Evolutionary conservation across 2,113 vertebrate genomes (phyloP), one percentile per base, ranked within the genome.

Genomic region (Sialia sialis): DNA sequence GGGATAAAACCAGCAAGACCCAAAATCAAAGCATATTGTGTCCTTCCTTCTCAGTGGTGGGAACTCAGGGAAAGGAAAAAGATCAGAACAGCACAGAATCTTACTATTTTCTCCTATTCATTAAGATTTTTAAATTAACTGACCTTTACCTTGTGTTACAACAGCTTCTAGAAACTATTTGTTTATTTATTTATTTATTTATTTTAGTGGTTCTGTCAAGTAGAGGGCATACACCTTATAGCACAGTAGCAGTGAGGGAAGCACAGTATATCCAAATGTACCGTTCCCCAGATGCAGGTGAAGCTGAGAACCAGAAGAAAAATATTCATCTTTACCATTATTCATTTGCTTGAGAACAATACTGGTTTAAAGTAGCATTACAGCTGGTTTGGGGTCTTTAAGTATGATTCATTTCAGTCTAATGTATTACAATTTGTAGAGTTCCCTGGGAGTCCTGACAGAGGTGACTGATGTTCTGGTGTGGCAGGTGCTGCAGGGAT

Each of bases 1-100:
- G 26, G 49, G 69, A 91, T 87, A 95, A 94, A 95, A 60, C 10
- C 66, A 94, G 81, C 67, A 92, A 82, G 84, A 82, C 32, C 15
- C 56, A 89, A 73, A 87, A 87, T 72, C 54, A 41, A 54, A 86
- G 48, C 17, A 20, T 30, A 73, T 69, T 93, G 44, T 89, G 29
- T 69, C 70, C 84, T 90, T 82, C 27, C 46, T 22, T 90, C 58
- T 79, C 70, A 36, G 52, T 76, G 54, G n/a, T 83, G 78, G 63
- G 67, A 87, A 78, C 1, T 0, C 13, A 36, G 41, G 14, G 58
- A 84, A 89, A 84, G 15, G 25, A 80, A 85, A 69, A 88, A 85
- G 58, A 41, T 51, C 29, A 77, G 79, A 75, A 69, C 55, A 72
- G 32, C 26, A 48, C 1, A 0, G 27, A 12, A 68, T 41, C 64